Base-by-base conservation (phyloP, 2,797 vertebrate genomes). In the Pristis pectinata region DNA sequence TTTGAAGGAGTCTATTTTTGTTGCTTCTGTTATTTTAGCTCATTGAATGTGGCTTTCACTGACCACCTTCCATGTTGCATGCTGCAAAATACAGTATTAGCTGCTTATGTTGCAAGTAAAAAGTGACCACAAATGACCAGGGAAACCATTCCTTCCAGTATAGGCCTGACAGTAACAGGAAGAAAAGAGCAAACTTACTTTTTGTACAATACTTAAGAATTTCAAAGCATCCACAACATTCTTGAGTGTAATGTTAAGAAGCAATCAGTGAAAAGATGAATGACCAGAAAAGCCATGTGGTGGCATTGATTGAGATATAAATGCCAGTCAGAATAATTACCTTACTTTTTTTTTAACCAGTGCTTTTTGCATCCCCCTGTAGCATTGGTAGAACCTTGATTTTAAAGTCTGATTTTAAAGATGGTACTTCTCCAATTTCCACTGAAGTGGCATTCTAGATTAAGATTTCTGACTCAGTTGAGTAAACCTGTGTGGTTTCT, bases 21-120 rank as follows among this genome's bases (percentile, higher is more conserved):
- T 87, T 72, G 70, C 64, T 49, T 93, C 70, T 41, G 49, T 93
- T 93, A 13, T 93, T 93, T 93, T 72, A 53, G 41, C 41, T 41
- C 70, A 74, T 11, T 34, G n/a, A 49, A 74, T 67, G 27, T 77
- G 24, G 34, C n/a, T 89, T 61, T n/a, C 61, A 17, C 87, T 64
- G 87, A 74, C 24, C 41, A 74, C 6, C 13, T 74, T 49, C 44
- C 5, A 0, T 53, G 24, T 30, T 76, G 27, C 15, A 1, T 34
- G 27, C 44, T 94, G 9, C 27, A 76, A 61, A 30, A 30, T 74
- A 17, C 9, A 74, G 10, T 37, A 15, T 30, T 41, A 27, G 19
- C 3, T 44, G 4, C 87, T 27, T 27, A 37, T 59, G 37, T 4
- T 7, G 2, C 61, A 34, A 10, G 10, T 72, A 8, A 93, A 67